A percentile compares a stretch with the other conserved stretches of the same genome.
These are phyloP conservation scores for Dermatophagoides farinae DNA, from an alignment of 1,140 invertebrate species.

Conservation along the genomic window DNA sequence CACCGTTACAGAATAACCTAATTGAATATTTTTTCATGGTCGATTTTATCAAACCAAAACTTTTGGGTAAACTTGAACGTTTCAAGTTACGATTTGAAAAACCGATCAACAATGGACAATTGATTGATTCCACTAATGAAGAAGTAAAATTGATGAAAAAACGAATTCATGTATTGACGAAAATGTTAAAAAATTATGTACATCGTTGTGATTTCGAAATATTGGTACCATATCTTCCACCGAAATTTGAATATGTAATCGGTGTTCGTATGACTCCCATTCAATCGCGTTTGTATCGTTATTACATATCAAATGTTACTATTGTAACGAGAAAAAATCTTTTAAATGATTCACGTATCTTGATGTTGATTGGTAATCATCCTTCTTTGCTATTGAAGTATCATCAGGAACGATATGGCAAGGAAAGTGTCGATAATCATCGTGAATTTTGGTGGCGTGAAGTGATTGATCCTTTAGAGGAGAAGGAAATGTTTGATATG, in stretches of 20 bases:
- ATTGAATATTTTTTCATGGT: constrained; percentile 92
- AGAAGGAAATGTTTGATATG: not conserved
- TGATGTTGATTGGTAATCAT: constrained; percentile 99
- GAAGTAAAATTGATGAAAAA: constrained; percentile 6
- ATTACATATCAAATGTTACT: too few relatives aligned
- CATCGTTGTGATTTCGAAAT: constrained; percentile 72
- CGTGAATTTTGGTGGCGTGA: constrained; percentile 37
- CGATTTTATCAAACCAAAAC: constrained; percentile 78
- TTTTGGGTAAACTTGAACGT: constrained; percentile 67
- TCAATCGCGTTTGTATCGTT: constrained; percentile 29
- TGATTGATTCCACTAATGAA: not conserved
- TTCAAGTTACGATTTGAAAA: constrained; percentile 65
- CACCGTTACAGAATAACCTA: constrained; percentile 88
- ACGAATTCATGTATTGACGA: not conserved
- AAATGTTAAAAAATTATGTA: constrained; percentile 65
- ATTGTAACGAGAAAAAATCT: not conserved
- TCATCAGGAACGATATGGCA: constrained; percentile 43
- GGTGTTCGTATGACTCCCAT: constrained; percentile 63
- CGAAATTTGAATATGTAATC: constrained; percentile 78
- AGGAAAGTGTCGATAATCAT: constrained; percentile 74
- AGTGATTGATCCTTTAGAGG: not conserved
- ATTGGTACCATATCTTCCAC: constrained; percentile 63
- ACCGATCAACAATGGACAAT: constrained; percentile 8
- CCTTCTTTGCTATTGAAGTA: constrained; percentile 88
- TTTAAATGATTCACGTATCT: constrained; percentile 89